These are phyloP conservation scores for Lepus townsendii DNA, from an alignment of 2,797 vertebrate genomes.

Conservation along the genomic window DNA sequence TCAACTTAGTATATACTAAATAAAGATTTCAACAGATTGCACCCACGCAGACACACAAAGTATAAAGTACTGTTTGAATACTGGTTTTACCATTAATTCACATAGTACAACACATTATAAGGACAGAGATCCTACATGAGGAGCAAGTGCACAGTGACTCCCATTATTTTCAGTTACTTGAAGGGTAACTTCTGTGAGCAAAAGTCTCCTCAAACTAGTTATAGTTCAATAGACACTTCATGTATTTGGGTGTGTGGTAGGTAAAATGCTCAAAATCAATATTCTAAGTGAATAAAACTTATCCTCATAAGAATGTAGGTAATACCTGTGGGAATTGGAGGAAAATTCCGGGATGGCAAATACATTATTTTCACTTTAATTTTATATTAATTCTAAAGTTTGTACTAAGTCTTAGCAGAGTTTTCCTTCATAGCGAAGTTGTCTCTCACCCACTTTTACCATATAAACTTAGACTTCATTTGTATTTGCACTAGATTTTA, in stretches of 20 bases:
- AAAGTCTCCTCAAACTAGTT: background rate
- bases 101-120: no score
- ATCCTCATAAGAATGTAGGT: background rate
- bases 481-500: background rate
- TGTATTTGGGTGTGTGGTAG: background rate
- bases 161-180: background rate
- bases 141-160: no score
- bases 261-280: background rate
- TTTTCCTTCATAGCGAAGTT: background rate
- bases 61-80: no score
- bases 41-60: no score
- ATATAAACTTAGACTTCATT: background rate
- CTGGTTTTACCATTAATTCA: no score
- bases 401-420: background rate
- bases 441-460: background rate
- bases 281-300: background rate
- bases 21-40: no score
- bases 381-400: background rate
- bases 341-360: background rate
- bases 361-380: constrained; percentile 7
- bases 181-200: background rate
- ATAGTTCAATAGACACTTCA: background rate
- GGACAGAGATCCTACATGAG: no score
- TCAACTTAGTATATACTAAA: no score
- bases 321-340: background rate